A percentile compares a stretch with the other conserved stretches of the same genome.
These are phyloP conservation scores for Cryptoprocta ferox DNA, from an alignment of 2,797 vertebrate genomes.

Conservation along the genomic window DNA sequence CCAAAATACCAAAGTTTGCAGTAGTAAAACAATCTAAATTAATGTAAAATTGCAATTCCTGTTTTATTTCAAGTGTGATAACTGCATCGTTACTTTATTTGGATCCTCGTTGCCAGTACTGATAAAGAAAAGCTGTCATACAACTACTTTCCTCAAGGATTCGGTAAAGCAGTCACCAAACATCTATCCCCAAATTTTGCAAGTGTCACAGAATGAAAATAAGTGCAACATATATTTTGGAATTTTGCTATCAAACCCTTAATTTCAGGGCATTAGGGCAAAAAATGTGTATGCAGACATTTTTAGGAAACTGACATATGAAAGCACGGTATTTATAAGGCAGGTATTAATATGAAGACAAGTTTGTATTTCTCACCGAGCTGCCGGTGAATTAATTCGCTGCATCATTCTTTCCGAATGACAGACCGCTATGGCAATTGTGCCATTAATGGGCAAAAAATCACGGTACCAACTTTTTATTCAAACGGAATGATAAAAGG, in stretches of 20 bases:
- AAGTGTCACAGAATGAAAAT: slow-evolving; percentile 30
- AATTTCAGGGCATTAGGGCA: neutral
- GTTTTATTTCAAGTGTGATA: neutral
- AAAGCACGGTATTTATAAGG: slow-evolving; percentile 55
- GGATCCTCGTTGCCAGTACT: neutral
- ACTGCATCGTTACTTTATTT: neutral
- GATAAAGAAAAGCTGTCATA: slow-evolving; percentile 20
- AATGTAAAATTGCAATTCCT: slow-evolving; percentile 14
- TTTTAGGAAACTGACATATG: slow-evolving; percentile 60
- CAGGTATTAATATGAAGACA: slow-evolving; percentile 70
- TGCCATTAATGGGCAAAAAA: slow-evolving; percentile 59
- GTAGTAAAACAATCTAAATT: slow-evolving; percentile 40
- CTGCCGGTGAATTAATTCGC: slow-evolving; percentile 83
- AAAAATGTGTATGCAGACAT: slow-evolving; percentile 25
- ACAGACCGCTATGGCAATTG: slow-evolving; percentile 68
- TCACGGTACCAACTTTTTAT: slow-evolving; percentile 73
- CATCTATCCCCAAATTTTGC: slow-evolving; percentile 38
- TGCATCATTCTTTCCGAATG: slow-evolving; percentile 86
- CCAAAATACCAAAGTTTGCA: slow-evolving; percentile 5
- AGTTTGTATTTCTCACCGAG: slow-evolving; percentile 75
- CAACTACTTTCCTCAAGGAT: slow-evolving; percentile 38
- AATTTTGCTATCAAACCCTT: slow-evolving; percentile 15
- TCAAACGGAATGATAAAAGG: neutral
- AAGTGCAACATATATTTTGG: slow-evolving; percentile 18
- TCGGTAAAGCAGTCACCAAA: slow-evolving; percentile 28